Evolutionary conservation across 2,888 invertebrate genomes (phyloP).

Genomic region (Ernsta delagoae): DNA sequence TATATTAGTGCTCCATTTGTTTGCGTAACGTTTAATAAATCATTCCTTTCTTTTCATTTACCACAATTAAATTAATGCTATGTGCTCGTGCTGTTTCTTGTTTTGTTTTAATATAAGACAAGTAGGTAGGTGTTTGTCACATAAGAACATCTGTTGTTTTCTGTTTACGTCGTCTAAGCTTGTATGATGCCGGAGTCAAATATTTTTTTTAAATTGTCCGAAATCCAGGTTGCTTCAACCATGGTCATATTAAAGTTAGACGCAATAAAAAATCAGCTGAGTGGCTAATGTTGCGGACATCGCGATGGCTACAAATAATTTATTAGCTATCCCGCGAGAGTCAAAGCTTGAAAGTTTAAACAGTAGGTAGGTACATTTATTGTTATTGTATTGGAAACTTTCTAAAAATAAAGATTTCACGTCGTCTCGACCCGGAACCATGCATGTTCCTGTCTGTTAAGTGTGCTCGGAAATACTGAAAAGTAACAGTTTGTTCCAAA

Average conservation of each 20-base stretch:
- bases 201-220: too few species aligned
- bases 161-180: too few species aligned
- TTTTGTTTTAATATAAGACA: too few species aligned
- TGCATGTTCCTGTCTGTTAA: background rate
- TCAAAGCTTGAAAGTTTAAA: slow-evolving; percentile 21
- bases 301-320: slow-evolving; percentile 17
- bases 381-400: background rate
- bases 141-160: too few species aligned
- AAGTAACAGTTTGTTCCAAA: too few species aligned
- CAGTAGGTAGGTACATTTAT: too few species aligned
- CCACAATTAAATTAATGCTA: too few species aligned
- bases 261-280: background rate
- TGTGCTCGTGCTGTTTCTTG: too few species aligned
- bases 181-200: too few species aligned
- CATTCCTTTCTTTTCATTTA: background rate
- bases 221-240: too few species aligned
- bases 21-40: background rate
- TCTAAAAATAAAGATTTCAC: slow-evolving; percentile 2
- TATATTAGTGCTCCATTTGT: background rate
- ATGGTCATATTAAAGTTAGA: too few species aligned
- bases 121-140: too few species aligned
- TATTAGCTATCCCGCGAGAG: background rate
- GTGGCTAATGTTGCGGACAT: background rate
- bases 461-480: background rate
- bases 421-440: background rate